Percentiles rank a stretch among this genome's conserved stretches.
Evolutionary conservation across 2,797 vertebrate species (phyloP).

Genomic region (Erethizon dorsatum): DNA sequence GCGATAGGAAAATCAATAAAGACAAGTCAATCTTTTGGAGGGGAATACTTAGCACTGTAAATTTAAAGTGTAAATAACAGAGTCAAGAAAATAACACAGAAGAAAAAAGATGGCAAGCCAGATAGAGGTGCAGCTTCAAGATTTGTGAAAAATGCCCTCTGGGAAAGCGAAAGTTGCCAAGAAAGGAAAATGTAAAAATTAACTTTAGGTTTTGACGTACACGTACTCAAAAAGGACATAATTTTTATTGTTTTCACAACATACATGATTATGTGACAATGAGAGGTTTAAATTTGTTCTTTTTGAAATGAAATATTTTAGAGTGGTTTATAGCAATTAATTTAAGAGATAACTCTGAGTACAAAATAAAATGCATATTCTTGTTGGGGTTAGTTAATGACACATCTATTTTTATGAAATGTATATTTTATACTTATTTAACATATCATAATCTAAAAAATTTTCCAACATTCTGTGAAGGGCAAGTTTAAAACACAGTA

Average conservation of each 20-base stretch:
- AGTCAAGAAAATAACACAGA: constrained; percentile 97
- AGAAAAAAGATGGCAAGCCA: constrained; percentile 94
- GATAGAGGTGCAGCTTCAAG: constrained; percentile 94
- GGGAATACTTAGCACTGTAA: constrained; percentile 46
- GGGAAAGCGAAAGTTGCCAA: constrained; percentile 88
- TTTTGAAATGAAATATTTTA: constrained; percentile 37
- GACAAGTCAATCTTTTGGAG: constrained; percentile 63
- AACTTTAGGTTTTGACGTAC: not conserved
- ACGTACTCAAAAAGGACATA: not conserved
- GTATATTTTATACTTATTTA: not conserved
- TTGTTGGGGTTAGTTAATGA: not conserved
- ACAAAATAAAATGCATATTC: not conserved
- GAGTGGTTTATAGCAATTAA: not conserved
- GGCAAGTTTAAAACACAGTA: not conserved
- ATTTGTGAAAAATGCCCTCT: constrained; percentile 95
- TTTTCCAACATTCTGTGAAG: not conserved
- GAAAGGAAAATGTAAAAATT: constrained; percentile 90
- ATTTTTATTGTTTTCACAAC: not conserved
- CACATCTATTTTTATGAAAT: constrained; percentile 1
- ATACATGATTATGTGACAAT: not conserved
- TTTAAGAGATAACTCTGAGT: not conserved
- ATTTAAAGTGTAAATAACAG: constrained; percentile 94
- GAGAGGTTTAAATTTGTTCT: not conserved
- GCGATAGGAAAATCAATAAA: constrained; percentile 71
- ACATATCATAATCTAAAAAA: constrained; percentile 15